phyloP scores from a whole-genome alignment of 2,113 vertebrate genomes.

The Siphamia tubifer region DNA sequence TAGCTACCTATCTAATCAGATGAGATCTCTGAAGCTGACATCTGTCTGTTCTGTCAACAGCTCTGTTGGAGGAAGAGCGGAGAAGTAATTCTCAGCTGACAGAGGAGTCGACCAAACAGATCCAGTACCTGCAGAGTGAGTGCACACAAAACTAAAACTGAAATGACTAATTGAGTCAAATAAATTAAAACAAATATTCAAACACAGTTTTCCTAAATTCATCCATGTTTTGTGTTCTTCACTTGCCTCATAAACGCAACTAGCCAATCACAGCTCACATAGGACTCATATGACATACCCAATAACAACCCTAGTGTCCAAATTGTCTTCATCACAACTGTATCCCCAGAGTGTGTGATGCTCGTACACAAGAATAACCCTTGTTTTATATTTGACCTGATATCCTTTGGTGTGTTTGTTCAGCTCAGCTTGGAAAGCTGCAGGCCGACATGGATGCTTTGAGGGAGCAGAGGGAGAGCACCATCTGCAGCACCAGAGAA shows the following conservation, averaged over 20 bases:
- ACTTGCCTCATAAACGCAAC: too few species aligned
- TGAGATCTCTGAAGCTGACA: not conserved
- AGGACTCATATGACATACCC: too few species aligned
- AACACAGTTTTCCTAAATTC: too few species aligned
- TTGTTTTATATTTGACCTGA: not conserved
- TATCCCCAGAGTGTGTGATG: too few species aligned
- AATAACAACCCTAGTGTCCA: too few species aligned
- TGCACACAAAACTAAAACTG: not conserved
- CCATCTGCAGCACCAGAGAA: slow-evolving; percentile 86
- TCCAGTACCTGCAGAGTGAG: slow-evolving; percentile 94
- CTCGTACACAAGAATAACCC: too few species aligned
- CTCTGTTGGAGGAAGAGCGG: slow-evolving; percentile 94
- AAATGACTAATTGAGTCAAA: too few species aligned
- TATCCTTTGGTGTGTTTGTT: not conserved
- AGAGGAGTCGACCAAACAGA: slow-evolving; percentile 95
- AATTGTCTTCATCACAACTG: too few species aligned
- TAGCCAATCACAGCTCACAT: too few species aligned
- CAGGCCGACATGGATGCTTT: slow-evolving; percentile 91
- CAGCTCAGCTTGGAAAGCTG: slow-evolving; percentile 83
- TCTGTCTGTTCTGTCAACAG: slow-evolving; percentile 71
- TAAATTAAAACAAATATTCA: too few species aligned
- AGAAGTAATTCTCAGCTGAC: slow-evolving; percentile 87
- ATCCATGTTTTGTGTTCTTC: too few species aligned
- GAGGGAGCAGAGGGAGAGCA: slow-evolving; percentile 89
- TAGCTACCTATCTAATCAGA: too few species aligned